Base-by-base conservation (phyloP, 2,797 vertebrate genomes). In the Rallus crepitans region DNA sequence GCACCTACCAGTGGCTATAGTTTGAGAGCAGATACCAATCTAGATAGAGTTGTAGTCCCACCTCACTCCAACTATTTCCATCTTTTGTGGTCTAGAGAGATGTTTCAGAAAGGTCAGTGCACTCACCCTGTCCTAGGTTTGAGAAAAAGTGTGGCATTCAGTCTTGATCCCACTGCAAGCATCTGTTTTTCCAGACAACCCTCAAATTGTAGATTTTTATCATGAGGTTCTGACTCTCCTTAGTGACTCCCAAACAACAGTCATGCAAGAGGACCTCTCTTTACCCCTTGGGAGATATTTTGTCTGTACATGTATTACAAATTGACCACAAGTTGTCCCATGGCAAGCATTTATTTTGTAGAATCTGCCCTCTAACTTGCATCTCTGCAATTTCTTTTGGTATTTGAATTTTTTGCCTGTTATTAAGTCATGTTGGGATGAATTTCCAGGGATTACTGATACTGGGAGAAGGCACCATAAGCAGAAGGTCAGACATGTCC, bases 31-130 rank as follows among this genome's bases (percentile, higher is more conserved):
- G 30, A 82, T 33, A 35, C 12, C 48, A 33, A 20, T 35, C 68
- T 1, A 30, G 24, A 65, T 33, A 5, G 50, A 55, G 30, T 47
- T 89, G 35, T 17, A n/a, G 11, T 35, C 45, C 35, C 19, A 3
- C 28, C 28, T 68, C 13, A 1, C 31, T 68, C 53, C 84, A 78
- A 66, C 40, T 53, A 11, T n/a, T 70, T n/a, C 45, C 56, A 3
- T 11, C 37, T 24, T 84, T 64, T 45, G 28, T 3, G 10, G 28
- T 15, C 31, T 9, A 9, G 39, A 56, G 40, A 0, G 0, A 12
- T 11, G 27, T 71, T 82, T 69, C 50, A 72, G 59, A 37, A 72
- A 73, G 50, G 68, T 28, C 25, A 30, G 42, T 19, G 27, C 0
- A 2, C 33, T 56, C 55, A 53, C 59, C 23, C 47, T 72, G 50